Evolutionary conservation across 2,888 invertebrate genomes (phyloP), one percentile per base, ranked within the genome.

Genomic region (Phyllotreta cruciferae): DNA sequence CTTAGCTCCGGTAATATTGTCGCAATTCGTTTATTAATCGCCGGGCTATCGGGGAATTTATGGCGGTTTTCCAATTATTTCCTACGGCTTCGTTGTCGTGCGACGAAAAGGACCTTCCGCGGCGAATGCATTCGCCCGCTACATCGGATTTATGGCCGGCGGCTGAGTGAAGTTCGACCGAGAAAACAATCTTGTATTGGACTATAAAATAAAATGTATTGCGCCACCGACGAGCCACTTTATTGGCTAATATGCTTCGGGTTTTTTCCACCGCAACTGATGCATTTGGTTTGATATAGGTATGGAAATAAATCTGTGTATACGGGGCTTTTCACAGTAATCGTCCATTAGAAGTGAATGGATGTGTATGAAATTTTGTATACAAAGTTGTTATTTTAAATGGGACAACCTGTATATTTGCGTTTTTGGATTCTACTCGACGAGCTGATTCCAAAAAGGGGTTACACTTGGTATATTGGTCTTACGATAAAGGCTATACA

Each of bases 141-240:
- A 53, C 52, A 53, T 41, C 52, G n/a, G 52, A 60, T 60, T 60
- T 60, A 60, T 60, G 13, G 44, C 35, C 60, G 24, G 39, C 37
- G 39, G 57, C 49, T 34, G 60, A 60, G 60, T 52, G 60, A 60
- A 60, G 36, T 60, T 36, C 13, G 42, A 52, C 42, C 52, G 53
- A 60, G 60, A 37, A 60, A 60, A 60, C 52, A 60, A 52, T 60
- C 52, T 53, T 52, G 60, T 44, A 60, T 52, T 37, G 52, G 42
- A 60, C 60, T 52, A 60, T 60, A 60, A 60, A 60, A 60, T 52
- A 53, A 53, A 60, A 60, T 60, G 60, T 52, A 60, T 60, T 47
- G 60, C 52, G 52, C 52, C 37, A 60, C 60, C 44, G 53, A 44
- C 52, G 53, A 52, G 36, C 52, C 24, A 36, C 44, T 60, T 60